phyloP scores from a whole-genome alignment of 2,888 invertebrate genomes.

The Baronia brevicornis region DNA sequence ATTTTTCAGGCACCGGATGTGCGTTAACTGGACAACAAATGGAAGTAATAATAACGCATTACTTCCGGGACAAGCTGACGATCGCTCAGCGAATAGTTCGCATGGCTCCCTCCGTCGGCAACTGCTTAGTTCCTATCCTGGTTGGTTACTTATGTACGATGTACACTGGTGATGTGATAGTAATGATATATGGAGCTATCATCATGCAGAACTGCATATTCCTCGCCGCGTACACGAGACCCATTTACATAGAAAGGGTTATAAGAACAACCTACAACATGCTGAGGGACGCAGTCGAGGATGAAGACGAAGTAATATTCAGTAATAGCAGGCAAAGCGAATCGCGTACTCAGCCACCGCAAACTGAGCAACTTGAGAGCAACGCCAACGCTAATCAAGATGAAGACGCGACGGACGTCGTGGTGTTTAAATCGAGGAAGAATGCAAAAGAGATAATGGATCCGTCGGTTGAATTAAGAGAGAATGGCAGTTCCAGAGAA shows the following conservation, averaged over 20 bases:
- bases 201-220: slow-evolving; percentile 75
- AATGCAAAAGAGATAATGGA: slow-evolving; percentile 59
- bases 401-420: slow-evolving; percentile 54
- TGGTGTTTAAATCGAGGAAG: slow-evolving; percentile 54
- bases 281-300: slow-evolving; percentile 60
- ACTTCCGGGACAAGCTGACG: slow-evolving; percentile 73
- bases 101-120: slow-evolving; percentile 70
- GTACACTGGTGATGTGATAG: slow-evolving; percentile 53
- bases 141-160: slow-evolving; percentile 64
- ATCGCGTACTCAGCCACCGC: slow-evolving; percentile 17
- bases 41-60: slow-evolving; percentile 74
- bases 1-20: slow-evolving; percentile 70
- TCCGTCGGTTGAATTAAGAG: slow-evolving; percentile 45
- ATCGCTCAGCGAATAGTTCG: slow-evolving; percentile 68
- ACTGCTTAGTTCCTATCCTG: slow-evolving; percentile 66
- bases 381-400: slow-evolving; percentile 33
- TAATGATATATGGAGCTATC: slow-evolving; percentile 75
- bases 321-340: slow-evolving; percentile 43
- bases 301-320: slow-evolving; percentile 76
- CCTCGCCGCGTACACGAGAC: slow-evolving; percentile 69
- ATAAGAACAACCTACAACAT: slow-evolving; percentile 64
- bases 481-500: slow-evolving; percentile 30
- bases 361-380: slow-evolving; percentile 20
- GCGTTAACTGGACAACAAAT: slow-evolving; percentile 75
- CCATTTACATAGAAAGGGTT: slow-evolving; percentile 67